These are phyloP conservation scores for Mormyrops boulengeri DNA, from an alignment of 2,797 vertebrate genomes.

Conservation along the genomic window DNA sequence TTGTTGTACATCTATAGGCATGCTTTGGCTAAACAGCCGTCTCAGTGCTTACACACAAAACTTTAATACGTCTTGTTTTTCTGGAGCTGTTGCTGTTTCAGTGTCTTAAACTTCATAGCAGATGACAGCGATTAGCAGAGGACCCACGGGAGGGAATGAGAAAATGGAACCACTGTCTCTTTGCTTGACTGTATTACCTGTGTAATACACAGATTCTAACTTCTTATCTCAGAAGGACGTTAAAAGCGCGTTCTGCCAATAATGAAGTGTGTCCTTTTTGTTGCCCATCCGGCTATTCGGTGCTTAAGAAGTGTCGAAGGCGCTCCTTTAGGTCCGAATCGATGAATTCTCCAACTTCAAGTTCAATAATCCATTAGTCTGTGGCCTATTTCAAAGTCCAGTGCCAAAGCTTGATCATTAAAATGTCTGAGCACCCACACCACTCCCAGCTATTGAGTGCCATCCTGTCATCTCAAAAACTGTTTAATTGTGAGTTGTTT, in stretches of 20 bases:
- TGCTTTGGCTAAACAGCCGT: not conserved
- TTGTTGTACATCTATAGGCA: not conserved
- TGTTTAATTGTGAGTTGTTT: constrained; percentile 29
- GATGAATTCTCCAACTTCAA: constrained; percentile 32
- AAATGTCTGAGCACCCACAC: constrained; percentile 23
- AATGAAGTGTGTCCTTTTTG: constrained; percentile 23
- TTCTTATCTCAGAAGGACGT: not conserved
- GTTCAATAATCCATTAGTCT: constrained; percentile 38
- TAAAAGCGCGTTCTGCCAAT: constrained; percentile 13
- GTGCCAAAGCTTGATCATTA: constrained; percentile 34
- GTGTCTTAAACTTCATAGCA: not conserved
- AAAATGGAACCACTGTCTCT: not conserved
- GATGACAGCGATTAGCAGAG: not conserved
- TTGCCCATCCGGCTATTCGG: constrained; percentile 16
- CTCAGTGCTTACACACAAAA: not conserved
- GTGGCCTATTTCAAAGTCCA: constrained; percentile 30
- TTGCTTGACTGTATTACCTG: constrained; percentile 26
- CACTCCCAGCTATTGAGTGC: constrained; percentile 26
- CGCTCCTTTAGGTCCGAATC: constrained; percentile 34
- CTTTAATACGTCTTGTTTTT: not conserved
- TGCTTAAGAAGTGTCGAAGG: constrained; percentile 27
- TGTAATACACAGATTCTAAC: constrained; percentile 28
- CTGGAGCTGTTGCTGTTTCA: not conserved
- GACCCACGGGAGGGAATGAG: not conserved
- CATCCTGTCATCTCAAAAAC: constrained; percentile 29